Conservation (phyloP, 2,113 vertebrate species). For the Malurus melanocephalus region DNA sequence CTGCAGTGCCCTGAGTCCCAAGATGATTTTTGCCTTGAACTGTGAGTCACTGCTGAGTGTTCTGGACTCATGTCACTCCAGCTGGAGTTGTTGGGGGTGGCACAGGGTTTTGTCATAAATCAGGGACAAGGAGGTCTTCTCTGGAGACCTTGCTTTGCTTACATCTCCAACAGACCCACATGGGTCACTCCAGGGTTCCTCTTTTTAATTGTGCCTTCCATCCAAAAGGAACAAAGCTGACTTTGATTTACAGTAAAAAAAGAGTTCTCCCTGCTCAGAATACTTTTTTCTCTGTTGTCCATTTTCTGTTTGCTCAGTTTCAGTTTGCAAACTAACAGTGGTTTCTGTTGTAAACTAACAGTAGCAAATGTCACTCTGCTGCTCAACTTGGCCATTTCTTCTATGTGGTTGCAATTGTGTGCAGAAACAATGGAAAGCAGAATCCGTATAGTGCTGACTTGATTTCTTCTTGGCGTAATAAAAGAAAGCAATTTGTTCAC, state of each 20-base stretch:
- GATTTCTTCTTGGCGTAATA: neutral
- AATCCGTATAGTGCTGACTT: neutral
- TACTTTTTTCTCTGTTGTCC: neutral
- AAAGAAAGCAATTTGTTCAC: neutral
- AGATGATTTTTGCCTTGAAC: neutral
- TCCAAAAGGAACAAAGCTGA: neutral
- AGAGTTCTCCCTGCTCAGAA: neutral
- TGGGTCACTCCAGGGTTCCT: neutral
- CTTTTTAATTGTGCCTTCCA: neutral
- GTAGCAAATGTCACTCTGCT: neutral
- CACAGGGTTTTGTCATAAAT: neutral
- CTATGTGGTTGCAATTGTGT: neutral
- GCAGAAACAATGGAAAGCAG: slow-evolving; percentile 10
- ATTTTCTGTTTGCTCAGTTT: neutral
- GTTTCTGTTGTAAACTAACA: neutral
- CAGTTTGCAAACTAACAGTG: neutral
- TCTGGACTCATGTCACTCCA: neutral
- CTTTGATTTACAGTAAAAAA: neutral
- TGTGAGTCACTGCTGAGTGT: neutral
- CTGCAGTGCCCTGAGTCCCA: rapidly evolving
- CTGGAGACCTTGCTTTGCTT: neutral
- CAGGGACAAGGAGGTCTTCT: neutral
- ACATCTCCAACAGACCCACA: neutral
- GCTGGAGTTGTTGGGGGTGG: neutral
- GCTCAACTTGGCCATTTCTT: neutral